phyloP scores from a whole-genome alignment of 1,140 invertebrate species.

The Brachionus paranguensis region DNA sequence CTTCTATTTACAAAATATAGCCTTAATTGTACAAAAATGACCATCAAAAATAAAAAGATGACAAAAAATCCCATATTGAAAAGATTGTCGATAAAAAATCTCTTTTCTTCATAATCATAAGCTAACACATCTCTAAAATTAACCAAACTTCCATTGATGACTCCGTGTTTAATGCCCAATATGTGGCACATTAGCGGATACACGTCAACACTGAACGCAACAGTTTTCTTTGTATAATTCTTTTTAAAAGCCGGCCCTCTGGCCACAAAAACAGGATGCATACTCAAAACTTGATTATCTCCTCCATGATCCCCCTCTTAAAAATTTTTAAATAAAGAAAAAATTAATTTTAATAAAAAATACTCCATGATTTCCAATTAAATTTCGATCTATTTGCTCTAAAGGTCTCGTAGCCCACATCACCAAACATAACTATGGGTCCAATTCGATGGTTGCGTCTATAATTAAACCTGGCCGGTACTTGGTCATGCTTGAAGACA shows the following conservation, averaged over 20 bases:
- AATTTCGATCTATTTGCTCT: background rate
- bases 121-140: background rate
- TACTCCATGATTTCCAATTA: background rate
- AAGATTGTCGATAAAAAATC: background rate
- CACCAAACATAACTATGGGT: conserved; percentile 2
- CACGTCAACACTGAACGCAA: background rate
- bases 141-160: background rate
- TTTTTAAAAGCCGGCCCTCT: conserved; percentile 63
- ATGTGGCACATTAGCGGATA: conserved; percentile 13
- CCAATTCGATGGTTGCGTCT: background rate
- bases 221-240: conserved; percentile 48
- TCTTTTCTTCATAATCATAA: background rate
- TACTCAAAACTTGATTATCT: conserved; percentile 59
- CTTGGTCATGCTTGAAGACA: conserved; percentile 1
- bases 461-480: background rate
- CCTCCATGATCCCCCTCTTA: conserved; percentile 64
- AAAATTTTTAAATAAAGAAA: background rate
- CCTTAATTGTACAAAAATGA: background rate
- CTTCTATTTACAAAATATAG: background rate
- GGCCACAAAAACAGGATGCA: conserved; percentile 68
- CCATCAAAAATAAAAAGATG: background rate
- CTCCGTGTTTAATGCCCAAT: background rate
- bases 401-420: conserved; percentile 11
- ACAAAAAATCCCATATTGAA: conserved; percentile 8
- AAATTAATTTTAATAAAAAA: background rate